Evolutionary conservation across 1,140 invertebrate species (phyloP), one percentile per base, ranked within the genome.

Genomic region (Linepithema humile): DNA sequence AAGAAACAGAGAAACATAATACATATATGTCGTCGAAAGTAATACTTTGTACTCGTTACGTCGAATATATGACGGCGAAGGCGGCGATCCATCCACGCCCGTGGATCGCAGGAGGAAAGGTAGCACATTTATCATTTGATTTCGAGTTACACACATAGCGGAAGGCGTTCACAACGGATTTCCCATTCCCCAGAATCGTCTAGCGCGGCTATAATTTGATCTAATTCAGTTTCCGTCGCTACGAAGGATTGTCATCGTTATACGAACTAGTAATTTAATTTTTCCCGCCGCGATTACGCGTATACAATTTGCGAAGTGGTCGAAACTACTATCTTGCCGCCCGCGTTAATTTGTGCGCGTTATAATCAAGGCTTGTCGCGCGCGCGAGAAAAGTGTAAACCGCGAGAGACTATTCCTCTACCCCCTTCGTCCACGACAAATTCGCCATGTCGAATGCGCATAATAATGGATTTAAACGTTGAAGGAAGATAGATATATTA

Each of bases 311-410:
- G 32, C 48, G 40, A 50, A 17, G 1, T 48, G 45, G 65, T 77
- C 17, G 17, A 15, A 40, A 40, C 55, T 74, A 45, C 1, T n/a
- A n/a, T n/a, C n/a, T 50, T 32, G n/a, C 6, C 29, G 12, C 2
- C 3, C 45, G 32, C 15, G 12, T 35, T 1, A 62, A 62, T 74
- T 10, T 32, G 17, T 60, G 17, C n/a, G 26, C 17, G 12, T 64
- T 53, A 10, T 38, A 50, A 77, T 53, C 32, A 23, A 53, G 32
- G 10, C 23, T 65, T 50, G 59, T 12, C 48, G 12, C 29, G 74
- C 38, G 20, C 55, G 23, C 40, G 20, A 17, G 23, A 78, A 67
- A 78, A 78, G 20, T 67, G 43, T 78, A 78, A 78, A 78, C 45
- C 45, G 40, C 74, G 23, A 67, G 45, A 78, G 9, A 78, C 9